Evolutionary conservation across 2,888 invertebrate genomes (phyloP), one percentile per base, ranked within the genome.

Genomic region (Fabriciana adippe): DNA sequence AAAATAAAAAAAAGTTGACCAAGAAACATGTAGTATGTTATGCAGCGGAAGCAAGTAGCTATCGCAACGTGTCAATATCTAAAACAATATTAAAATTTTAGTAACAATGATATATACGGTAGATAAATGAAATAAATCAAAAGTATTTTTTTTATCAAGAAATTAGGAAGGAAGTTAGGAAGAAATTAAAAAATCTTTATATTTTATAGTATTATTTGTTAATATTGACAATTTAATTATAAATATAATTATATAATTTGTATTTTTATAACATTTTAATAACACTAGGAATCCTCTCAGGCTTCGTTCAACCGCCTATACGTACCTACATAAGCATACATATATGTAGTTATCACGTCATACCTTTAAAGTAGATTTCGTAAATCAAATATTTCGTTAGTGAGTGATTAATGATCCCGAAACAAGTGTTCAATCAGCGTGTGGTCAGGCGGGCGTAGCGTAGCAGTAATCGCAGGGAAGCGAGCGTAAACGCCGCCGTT

Each of bases 351-450:
- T 41, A 41, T 41, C 35, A 1, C 35, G 35, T 35, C 35, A 35
- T 41, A 41, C 51, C n/a, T 21, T 62, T 53, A 18, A 62, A 54
- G 53, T 21, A 15, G 2, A 53, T n/a, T 45, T 54, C 16, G 51
- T 47, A 65, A 66, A 60, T 55, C 53, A 48, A 60, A 66, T 66
- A 66, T 60, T 51, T 54, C 48, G 60, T 53, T 61, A 41, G 61
- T 69, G 47, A 63, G 65, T 70, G 71, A 66, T 82, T 81, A 86
- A 86, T 82, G 81, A 78, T 75, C 69, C 70, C 76, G 84, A 83
- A 83, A 90, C 90, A 91, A 91, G 84, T 76, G 86, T 82, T 85
- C 85, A 90, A 90, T 91, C 88, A 91, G 81, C 77, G 83, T 88
- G 90, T 81, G 90, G 90, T 89, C 84, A 82, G 83, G 72, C 75